These are phyloP conservation scores for Leistus spinibarbis DNA, from an alignment of 2,888 invertebrate genomes.

Conservation along the genomic window DNA sequence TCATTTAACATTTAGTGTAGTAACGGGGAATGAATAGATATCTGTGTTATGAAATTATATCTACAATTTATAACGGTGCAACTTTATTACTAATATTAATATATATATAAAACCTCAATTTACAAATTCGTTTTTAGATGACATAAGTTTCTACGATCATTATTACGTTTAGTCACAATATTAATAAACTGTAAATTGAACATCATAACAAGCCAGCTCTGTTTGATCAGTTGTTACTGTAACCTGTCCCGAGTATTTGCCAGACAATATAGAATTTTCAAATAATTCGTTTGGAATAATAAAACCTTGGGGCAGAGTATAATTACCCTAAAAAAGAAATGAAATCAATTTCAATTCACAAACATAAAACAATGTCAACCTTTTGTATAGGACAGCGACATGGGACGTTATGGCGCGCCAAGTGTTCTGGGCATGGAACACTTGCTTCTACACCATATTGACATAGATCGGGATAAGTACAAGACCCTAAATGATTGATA, in stretches of 20 bases:
- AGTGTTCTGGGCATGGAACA: slow-evolving; percentile 43
- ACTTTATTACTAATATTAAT: no score
- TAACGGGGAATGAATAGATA: no score
- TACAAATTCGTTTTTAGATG: no score
- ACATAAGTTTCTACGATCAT: no score
- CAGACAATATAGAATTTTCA: slow-evolving; percentile 39
- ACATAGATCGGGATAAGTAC: slow-evolving; percentile 46
- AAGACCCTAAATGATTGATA: slow-evolving; percentile 46
- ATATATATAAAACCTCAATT: no score
- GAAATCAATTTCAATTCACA: no score
- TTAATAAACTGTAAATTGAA: slow-evolving; percentile 40
- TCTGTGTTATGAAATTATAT: no score
- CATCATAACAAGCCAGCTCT: slow-evolving; percentile 44
- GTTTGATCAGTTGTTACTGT: slow-evolving; percentile 37
- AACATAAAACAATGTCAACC: no score
- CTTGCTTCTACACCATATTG: slow-evolving; percentile 44
- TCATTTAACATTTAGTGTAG: no score
- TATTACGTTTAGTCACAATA: background rate
- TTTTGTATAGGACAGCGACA: slow-evolving; percentile 48
- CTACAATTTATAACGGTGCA: no score
- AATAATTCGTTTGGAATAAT: slow-evolving; percentile 22
- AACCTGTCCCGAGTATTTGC: slow-evolving; percentile 44
- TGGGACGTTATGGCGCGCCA: slow-evolving; percentile 45
- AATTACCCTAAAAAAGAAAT: slow-evolving; percentile 46
- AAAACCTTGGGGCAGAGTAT: slow-evolving; percentile 42